Percentiles rank a stretch among this genome's conserved stretches.
phyloP scores from a whole-genome alignment of 2,888 invertebrate species.

The Pristionchus exspectatus region DNA sequence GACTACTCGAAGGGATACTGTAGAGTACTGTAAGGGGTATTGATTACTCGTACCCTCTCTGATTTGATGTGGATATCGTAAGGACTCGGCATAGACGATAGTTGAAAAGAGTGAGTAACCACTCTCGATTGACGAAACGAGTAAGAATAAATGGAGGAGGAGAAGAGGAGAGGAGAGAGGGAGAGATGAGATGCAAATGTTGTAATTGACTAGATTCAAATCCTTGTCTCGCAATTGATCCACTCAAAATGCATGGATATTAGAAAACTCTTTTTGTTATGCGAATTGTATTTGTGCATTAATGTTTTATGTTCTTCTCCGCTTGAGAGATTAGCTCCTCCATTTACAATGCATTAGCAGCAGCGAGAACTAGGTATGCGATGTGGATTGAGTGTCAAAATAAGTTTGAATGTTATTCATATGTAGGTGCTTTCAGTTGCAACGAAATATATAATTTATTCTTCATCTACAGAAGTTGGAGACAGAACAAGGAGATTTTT shows the following conservation, averaged over 20 bases:
- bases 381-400: too few relatives aligned
- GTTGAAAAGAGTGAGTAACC: background rate
- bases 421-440: too few relatives aligned
- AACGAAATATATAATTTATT: too few relatives aligned
- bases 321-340: background rate
- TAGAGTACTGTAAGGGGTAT: too few relatives aligned
- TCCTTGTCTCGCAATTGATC: too few relatives aligned
- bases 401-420: too few relatives aligned
- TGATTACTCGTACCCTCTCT: background rate
- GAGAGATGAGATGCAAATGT: background rate
- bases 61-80: background rate
- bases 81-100: background rate
- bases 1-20: background rate
- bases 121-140: background rate
- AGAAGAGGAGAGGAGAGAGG: background rate
- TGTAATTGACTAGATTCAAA: background rate
- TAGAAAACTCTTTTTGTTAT: too few relatives aligned
- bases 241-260: too few relatives aligned
- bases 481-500: constrained; percentile 8
- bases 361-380: background rate
- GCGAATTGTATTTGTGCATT: too few relatives aligned
- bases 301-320: background rate
- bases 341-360: background rate
- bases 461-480: background rate
- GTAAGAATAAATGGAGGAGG: background rate